phyloP scores from a whole-genome alignment of 1,140 invertebrate species.

The Bombus superbus region DNA sequence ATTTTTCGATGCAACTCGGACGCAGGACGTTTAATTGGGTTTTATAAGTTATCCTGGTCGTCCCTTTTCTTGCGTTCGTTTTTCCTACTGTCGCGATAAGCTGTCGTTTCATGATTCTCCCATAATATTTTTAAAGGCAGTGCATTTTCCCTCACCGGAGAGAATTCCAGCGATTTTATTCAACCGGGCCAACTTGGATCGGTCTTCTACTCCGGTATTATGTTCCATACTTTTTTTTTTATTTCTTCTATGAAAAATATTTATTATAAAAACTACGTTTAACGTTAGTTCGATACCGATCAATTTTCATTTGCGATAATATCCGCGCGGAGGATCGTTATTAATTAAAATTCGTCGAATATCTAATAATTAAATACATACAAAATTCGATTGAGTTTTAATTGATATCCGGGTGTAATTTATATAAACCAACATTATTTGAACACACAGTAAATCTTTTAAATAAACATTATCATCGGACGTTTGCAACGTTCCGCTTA shows the following conservation, averaged over 20 bases:
- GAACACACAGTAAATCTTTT: background rate
- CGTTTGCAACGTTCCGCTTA: background rate
- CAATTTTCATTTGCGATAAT: background rate
- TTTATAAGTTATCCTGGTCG: background rate
- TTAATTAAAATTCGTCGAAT: background rate
- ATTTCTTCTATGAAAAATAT: background rate
- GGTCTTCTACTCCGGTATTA: too few species aligned
- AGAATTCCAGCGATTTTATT: background rate
- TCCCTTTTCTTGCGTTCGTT: background rate
- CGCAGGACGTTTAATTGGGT: background rate
- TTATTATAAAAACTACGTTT: background rate
- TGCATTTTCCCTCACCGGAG: background rate
- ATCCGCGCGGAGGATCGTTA: background rate
- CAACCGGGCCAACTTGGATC: background rate
- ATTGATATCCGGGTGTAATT: background rate
- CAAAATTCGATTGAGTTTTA: background rate
- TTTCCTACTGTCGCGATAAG: background rate
- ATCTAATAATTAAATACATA: background rate
- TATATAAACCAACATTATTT: background rate
- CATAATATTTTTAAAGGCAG: background rate
- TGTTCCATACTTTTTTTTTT: background rate
- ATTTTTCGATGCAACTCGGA: background rate
- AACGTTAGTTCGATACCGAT: background rate
- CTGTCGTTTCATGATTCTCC: background rate
- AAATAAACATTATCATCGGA: background rate